Evolutionary conservation across 2,113 vertebrate species (phyloP).

Genomic region (Entomyzon cyanotis): DNA sequence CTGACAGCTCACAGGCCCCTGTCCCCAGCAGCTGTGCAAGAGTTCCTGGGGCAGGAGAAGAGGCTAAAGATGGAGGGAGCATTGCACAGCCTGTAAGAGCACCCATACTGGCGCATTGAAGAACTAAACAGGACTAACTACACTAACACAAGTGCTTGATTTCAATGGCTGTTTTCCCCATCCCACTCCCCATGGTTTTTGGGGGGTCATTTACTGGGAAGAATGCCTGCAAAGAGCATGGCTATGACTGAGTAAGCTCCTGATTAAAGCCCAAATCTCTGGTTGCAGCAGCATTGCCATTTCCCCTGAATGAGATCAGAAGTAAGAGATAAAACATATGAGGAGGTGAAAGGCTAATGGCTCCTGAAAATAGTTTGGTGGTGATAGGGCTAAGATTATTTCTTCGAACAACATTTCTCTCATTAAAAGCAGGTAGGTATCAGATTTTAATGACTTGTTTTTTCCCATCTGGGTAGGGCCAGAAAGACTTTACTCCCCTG

Average conservation of each 20-base stretch:
- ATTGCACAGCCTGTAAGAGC: not conserved
- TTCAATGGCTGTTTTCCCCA: not conserved
- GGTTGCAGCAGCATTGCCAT: not conserved
- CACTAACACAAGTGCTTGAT: not conserved
- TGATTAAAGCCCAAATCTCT: slow-evolving; percentile 25
- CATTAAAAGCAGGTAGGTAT: slow-evolving; percentile 49
- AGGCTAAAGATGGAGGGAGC: not conserved
- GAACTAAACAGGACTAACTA: not conserved
- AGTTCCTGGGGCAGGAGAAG: not conserved
- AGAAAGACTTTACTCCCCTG: slow-evolving; percentile 38
- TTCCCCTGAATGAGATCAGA: not conserved
- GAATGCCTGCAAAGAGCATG: not conserved
- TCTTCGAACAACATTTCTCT: slow-evolving; percentile 45
- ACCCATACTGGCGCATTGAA: not conserved
- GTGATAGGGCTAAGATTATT: slow-evolving; percentile 30
- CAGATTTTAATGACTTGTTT: slow-evolving; percentile 56
- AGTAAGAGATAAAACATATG: not conserved
- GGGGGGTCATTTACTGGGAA: not conserved
- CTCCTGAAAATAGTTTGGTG: not conserved
- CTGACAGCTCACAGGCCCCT: not conserved
- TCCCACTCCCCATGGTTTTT: not conserved
- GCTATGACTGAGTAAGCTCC: not conserved
- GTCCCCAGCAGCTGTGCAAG: not conserved
- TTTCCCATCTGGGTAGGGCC: slow-evolving; percentile 1
- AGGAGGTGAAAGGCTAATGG: slow-evolving; percentile 56